Percentiles rank a stretch among this genome's conserved stretches.
These are phyloP conservation scores for Desmophyllum pertusum DNA, from an alignment of 92 coral and sea anemone genomes.

Conservation along the genomic window DNA sequence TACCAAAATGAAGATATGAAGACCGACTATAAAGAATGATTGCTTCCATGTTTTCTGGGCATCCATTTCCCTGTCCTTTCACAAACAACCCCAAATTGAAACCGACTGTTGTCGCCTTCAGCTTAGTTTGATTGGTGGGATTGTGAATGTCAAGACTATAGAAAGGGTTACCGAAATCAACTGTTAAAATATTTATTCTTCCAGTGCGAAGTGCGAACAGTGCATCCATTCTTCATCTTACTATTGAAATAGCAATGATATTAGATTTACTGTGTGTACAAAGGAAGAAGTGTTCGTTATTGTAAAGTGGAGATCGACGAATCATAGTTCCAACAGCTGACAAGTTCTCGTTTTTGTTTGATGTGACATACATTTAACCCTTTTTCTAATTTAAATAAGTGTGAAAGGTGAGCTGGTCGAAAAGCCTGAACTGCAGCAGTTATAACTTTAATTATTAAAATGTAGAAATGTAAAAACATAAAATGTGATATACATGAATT, in stretches of 20 bases:
- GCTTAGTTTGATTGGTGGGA: background rate
- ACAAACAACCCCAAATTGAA: background rate
- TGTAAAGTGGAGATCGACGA: background rate
- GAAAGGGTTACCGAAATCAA: background rate
- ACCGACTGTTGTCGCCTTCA: background rate
- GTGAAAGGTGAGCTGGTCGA: background rate
- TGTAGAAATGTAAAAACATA: background rate
- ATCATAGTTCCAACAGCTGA: background rate
- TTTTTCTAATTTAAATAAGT: background rate
- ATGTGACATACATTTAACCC: background rate
- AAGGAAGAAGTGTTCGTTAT: background rate
- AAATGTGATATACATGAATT: background rate
- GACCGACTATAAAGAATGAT: background rate
- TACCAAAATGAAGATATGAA: conserved; percentile 1
- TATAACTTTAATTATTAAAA: background rate
- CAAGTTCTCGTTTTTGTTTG: background rate
- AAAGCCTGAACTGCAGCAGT: background rate
- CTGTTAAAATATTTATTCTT: conserved; percentile 18
- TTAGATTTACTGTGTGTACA: background rate
- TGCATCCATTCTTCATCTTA: background rate
- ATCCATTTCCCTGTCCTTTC: background rate
- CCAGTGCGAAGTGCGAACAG: background rate
- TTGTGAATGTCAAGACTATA: background rate
- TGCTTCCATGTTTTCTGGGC: background rate
- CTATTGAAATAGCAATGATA: background rate